Evolutionary conservation across 2,888 invertebrate genomes (phyloP), one percentile per base, ranked within the genome.

Genomic region (Diaprepes abbreviatus): DNA sequence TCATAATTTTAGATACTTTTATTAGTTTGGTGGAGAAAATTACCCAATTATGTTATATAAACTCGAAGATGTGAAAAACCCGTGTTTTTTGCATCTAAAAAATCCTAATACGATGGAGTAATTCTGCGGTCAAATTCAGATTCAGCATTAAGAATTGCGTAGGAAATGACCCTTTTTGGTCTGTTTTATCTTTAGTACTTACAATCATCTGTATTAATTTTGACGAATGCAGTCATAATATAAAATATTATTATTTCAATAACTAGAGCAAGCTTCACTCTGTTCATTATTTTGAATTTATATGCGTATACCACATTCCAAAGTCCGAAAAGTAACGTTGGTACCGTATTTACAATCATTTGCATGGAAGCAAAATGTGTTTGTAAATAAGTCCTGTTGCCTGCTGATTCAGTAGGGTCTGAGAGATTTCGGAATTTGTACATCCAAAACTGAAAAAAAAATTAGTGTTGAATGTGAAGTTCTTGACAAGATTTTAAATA

Each of bases 381-480:
- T 48, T 75, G 74, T 6, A 76, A 43, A 0, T 0, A 6, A 1
- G 74, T 71, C 33, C 73, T 72, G 40, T 74, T 54, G 2, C 70
- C 54, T 28, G 71, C 60, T 21, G 74, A 71, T 1, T 45, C 43
- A 4, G 69, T 64, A 2, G 59, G 52, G n/a, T 43, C 58, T 4
- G 72, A 59, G 10, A 59, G 60, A 16, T 74, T 71, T 33, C 73
- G 43, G 50, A 75, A 75, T 62, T 75, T 75, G 59, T 73, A 69
- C 70, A 75, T 69, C 75, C 75, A 75, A 33, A 72, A 75, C 75
- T 75, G 45, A 48, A 74, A 75, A 54, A 59, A 12, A 24, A n/a
- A 40, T 14, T n/a, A n/a, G n/a, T n/a, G n/a, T n/a, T n/a, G n/a
- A n/a, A n/a, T n/a, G n/a, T n/a, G n/a, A n/a, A n/a, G n/a, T n/a